Base-by-base conservation (phyloP, 2,797 vertebrate genomes). In the Diplodus puntazzo region DNA sequence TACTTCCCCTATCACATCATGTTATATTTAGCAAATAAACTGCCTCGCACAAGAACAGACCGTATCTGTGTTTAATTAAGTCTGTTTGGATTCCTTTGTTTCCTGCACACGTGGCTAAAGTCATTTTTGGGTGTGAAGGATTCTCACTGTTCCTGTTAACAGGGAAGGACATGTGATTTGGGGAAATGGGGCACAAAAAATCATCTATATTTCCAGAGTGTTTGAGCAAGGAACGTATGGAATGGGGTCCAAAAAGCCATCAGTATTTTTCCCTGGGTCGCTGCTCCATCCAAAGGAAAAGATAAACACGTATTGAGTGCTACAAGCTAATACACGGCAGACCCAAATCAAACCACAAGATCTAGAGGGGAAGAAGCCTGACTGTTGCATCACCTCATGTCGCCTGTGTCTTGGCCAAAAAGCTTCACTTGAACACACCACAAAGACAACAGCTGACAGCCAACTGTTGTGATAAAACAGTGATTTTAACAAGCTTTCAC, bases 11-110 rank as follows among this genome's bases (percentile, higher is more conserved):
- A 64, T 20, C 66, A 53, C 34, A 50, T 30, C 34, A 50, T 34
- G 64, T 17, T 60, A 54, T 66, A 39, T 48, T 66, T 20, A 49
- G 18, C 3, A 6, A 63, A 64, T 45, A 58, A 69, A 39, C 20
- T 43, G 49, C 42, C 11, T 17, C 25, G 53, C 43, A 8, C 42
- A 6, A 34, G 62, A 3, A 21, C 39, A 55, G 55, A 27, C 21
- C 48, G 43, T 27, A 23, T 13, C n/a, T 34, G 48, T 14, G 4
- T 48, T 53, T 79, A 49, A 68, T 61, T 68, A 73, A 55, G 57
- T 39, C 27, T 39, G 55, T 58, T 11, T 4, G 0, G 18, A 66
- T 27, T 11, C 10, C 8, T 43, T 20, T 5, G 34, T 4, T 30
- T 43, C 34, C 61, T 53, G 50, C 42, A 61, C 63, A 57, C 43